Percentiles rank a stretch among this genome's conserved stretches.
Evolutionary conservation across 2,797 vertebrate genomes (phyloP).

Genomic region (Acanthurus tractus): DNA sequence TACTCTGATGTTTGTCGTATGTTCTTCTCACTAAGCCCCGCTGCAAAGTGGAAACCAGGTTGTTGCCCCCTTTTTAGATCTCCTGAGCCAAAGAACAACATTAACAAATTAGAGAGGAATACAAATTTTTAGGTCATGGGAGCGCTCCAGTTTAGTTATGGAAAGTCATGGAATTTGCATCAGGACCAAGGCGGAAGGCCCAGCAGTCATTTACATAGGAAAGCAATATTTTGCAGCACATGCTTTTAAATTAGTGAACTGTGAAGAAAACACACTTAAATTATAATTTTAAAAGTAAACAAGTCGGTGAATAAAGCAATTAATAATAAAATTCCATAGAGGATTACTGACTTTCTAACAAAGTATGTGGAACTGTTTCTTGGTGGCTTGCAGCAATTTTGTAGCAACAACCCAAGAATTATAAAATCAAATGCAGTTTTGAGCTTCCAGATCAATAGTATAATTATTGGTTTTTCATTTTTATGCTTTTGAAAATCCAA

Average conservation of each 20-base stretch:
- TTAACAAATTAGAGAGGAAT: conserved; percentile 69
- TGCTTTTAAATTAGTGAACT: conserved; percentile 21
- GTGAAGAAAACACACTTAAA: conserved; percentile 27
- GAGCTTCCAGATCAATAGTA: not conserved
- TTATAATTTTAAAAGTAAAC: conserved; percentile 43
- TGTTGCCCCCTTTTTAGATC: conserved; percentile 31
- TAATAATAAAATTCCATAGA: conserved; percentile 33
- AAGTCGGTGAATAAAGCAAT: conserved; percentile 21
- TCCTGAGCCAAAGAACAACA: conserved; percentile 47
- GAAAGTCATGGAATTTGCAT: conserved; percentile 41
- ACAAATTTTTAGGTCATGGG: conserved; percentile 66
- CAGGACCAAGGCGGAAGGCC: not conserved
- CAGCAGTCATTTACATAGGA: conserved; percentile 21
- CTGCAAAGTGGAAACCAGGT: conserved; percentile 33
- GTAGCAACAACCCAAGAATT: not conserved
- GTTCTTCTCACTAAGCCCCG: conserved; percentile 2
- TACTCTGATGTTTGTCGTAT: not conserved
- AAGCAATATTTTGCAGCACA: conserved; percentile 15
- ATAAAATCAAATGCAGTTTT: not conserved
- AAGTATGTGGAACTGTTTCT: not conserved
- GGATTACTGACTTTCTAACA: conserved; percentile 21
- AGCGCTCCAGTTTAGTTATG: conserved; percentile 37
- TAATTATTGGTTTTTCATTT: not conserved
- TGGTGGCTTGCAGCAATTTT: not conserved
- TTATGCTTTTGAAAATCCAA: not conserved